These are phyloP conservation scores for Triops longicaudatus DNA, from an alignment of 1,140 invertebrate genomes.

Conservation along the genomic window DNA sequence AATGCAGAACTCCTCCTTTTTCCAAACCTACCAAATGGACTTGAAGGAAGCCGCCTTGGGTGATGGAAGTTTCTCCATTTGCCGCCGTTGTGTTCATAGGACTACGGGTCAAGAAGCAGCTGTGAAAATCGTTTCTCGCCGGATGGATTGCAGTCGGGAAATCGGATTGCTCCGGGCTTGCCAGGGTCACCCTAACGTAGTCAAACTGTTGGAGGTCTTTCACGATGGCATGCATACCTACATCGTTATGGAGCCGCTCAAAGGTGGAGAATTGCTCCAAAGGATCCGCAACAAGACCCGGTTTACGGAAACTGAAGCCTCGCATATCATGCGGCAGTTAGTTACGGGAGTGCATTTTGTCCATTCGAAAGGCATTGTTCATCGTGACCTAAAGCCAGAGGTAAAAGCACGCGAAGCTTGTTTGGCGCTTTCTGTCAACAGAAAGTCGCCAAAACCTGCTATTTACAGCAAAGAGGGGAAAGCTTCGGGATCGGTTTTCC, in stretches of 20 bases:
- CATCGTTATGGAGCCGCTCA: constrained; percentile 75
- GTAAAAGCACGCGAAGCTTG: constrained; percentile 36
- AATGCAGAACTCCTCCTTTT: constrained; percentile 71
- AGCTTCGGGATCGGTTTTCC: constrained; percentile 32
- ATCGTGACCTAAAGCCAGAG: constrained; percentile 85
- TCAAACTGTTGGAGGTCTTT: constrained; percentile 70
- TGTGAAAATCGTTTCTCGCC: constrained; percentile 81
- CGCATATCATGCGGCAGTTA: constrained; percentile 62
- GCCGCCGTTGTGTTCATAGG: constrained; percentile 68
- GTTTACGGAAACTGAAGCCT: constrained; percentile 61
- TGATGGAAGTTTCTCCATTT: constrained; percentile 82
- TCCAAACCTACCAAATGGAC: constrained; percentile 71
- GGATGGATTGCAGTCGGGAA: constrained; percentile 65
- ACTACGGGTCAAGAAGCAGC: constrained; percentile 65
- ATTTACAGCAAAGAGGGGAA: constrained; percentile 23
- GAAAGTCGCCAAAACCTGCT: not conserved
- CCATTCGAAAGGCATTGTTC: constrained; percentile 69
- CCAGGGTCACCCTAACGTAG: constrained; percentile 81
- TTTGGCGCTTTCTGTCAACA: not conserved
- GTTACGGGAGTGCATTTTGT: constrained; percentile 72
- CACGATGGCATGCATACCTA: constrained; percentile 74
- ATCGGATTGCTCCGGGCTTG: constrained; percentile 66
- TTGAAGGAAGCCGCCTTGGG: constrained; percentile 60
- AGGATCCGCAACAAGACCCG: constrained; percentile 52
- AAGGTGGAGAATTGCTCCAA: constrained; percentile 77